Evolutionary conservation across 2,888 invertebrate genomes (phyloP), one percentile per base, ranked within the genome.

Genomic region (Drosophila falleni): DNA sequence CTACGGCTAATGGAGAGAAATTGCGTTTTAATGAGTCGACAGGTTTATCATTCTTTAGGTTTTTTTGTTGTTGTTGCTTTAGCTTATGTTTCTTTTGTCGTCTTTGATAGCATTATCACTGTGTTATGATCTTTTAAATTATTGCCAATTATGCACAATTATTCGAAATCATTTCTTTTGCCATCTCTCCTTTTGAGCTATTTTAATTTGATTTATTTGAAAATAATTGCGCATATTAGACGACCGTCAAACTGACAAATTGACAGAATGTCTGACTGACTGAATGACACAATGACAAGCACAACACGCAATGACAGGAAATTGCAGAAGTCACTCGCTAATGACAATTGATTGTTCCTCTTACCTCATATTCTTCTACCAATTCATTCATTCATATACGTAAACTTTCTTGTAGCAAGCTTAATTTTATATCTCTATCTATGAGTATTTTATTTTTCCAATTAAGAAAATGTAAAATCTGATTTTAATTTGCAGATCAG

Each of bases 21-120:
- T 84, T 71, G 88, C 70, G 70, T 79, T 84, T 89, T 84, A 84
- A 84, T 84, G 89, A 85, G 86, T 74, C 88, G 86, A 74, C 86
- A 76, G 89, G 79, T 79, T 89, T 71, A 78, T 69, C 82, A 77
- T 76, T 50, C 63, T 51, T 50, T 42, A 51, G 23, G 29, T 29
- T 29, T 29, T 29, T 29, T 62, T 65, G 51, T 47, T 49, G 55
- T 46, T 47, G 29, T 47, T 51, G n/a, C 15, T 50, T 68, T 50
- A 35, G 54, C 29, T 41, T 50, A 37, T 44, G n/a, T 58, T 58
- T 49, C 35, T 46, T 50, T 47, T 51, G 23, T 54, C 47, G 33
- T 39, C 58, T 42, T 33, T 51, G 62, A 56, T 63, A 35, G 44
- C 23, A 15, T 53, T 63, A 53, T 50, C 74, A 46, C 33, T 51